phyloP scores from a whole-genome alignment of 1,140 invertebrate genomes.

The Mesaphorura yosii region DNA sequence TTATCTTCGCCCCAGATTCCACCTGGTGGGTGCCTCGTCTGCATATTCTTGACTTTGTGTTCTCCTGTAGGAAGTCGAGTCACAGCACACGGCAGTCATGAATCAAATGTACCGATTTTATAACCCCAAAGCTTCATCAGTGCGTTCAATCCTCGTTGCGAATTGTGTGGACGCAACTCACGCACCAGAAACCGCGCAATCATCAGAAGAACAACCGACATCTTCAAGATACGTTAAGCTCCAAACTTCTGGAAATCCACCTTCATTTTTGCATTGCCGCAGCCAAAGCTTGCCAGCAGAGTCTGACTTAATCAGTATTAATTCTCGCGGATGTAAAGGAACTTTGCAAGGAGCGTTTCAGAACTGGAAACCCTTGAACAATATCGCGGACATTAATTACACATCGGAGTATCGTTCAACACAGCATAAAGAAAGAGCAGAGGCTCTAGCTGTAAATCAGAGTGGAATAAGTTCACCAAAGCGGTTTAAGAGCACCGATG shows the following conservation, averaged over 20 bases:
- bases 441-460: neutral
- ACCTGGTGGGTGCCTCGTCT: neutral
- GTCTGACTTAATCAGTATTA: conserved; percentile 10
- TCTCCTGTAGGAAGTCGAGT: conserved; percentile 47
- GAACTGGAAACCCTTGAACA: conserved; percentile 43
- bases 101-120: conserved; percentile 66
- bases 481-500: too few species aligned
- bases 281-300: neutral
- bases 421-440: neutral
- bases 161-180: conserved; percentile 46
- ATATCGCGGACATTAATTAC: conserved; percentile 45
- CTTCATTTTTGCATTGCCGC: conserved; percentile 14
- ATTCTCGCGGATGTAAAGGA: conserved; percentile 18
- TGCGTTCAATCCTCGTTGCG: conserved; percentile 61
- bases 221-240: too few species aligned
- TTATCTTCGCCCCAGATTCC: neutral
- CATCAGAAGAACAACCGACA: too few species aligned
- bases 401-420: conserved; percentile 42
- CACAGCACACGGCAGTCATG: conserved; percentile 68
- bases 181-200: neutral
- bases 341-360: conserved; percentile 40
- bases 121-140: conserved; percentile 68
- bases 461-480: too few species aligned
- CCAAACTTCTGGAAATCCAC: conserved; percentile 22
- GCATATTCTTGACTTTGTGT: neutral